A percentile compares a stretch with the other conserved stretches of the same genome.
Conservation (phyloP, 2,888 invertebrate species). For the Diaphora mendica region DNA sequence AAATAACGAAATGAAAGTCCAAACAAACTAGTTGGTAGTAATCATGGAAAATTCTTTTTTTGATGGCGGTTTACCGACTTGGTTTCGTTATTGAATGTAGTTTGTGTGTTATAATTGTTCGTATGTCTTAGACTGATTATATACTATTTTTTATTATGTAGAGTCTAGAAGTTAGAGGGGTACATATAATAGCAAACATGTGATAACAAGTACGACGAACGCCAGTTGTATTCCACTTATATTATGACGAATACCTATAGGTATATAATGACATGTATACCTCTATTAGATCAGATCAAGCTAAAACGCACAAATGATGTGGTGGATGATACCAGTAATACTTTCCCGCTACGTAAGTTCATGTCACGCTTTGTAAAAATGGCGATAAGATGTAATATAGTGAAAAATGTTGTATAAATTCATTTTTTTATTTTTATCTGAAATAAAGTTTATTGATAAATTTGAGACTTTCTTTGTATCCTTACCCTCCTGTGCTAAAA, state of each 20-base stretch:
- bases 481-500: neutral
- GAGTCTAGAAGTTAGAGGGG: neutral
- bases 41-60: too few species aligned
- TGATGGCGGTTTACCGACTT: too few species aligned
- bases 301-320: slow-evolving; percentile 52
- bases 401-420: slow-evolving; percentile 71
- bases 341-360: slow-evolving; percentile 25
- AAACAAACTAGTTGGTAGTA: neutral
- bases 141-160: neutral
- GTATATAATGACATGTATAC: slow-evolving; percentile 34
- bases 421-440: slow-evolving; percentile 75
- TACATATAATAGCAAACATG: neutral
- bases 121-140: neutral
- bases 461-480: slow-evolving; percentile 14
- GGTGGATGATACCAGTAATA: slow-evolving; percentile 31
- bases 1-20: neutral
- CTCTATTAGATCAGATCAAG: slow-evolving; percentile 30
- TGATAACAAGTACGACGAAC: neutral
- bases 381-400: slow-evolving; percentile 45
- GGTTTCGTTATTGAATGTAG: neutral
- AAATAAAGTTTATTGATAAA: slow-evolving; percentile 68
- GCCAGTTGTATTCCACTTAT: neutral
- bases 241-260: neutral
- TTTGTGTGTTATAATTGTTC: neutral
- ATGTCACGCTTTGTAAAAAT: slow-evolving; percentile 42